These are phyloP conservation scores for Theropithecus gelada DNA, from an alignment of 2,113 vertebrate genomes.

Conservation along the genomic window DNA sequence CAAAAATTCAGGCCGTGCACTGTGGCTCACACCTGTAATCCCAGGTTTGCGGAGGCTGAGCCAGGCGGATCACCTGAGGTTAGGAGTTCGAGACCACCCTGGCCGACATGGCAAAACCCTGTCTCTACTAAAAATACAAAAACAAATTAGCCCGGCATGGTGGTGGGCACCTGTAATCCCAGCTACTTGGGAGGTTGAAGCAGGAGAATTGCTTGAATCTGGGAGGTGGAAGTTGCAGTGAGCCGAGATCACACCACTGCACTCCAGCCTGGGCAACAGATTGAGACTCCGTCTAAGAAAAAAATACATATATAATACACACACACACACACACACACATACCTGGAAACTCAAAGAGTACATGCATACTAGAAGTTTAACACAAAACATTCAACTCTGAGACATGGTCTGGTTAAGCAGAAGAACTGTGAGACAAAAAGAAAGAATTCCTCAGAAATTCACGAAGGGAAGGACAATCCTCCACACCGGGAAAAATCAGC, in stretches of 20 bases:
- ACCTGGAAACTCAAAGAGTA: not conserved
- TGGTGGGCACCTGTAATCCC: too few species aligned
- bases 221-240: too few species aligned
- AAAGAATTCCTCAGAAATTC: not conserved
- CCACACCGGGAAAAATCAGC: not conserved
- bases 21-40: not conserved
- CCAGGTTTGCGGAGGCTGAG: not conserved
- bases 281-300: too few species aligned
- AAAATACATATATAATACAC: rapidly evolving
- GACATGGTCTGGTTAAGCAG: not conserved
- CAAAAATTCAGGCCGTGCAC: not conserved
- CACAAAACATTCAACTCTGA: not conserved
- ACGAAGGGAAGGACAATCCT: not conserved
- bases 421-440: not conserved
- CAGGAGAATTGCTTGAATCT: too few species aligned
- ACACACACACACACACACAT: too few species aligned
- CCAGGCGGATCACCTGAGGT: not conserved
- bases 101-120: not conserved
- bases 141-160: too few species aligned
- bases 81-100: not conserved
- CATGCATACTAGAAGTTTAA: not conserved
- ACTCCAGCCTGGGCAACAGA: too few species aligned
- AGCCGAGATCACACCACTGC: too few species aligned
- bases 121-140: not conserved
- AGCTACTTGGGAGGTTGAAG: too few species aligned